Percentiles rank a stretch among this genome's conserved stretches.
These are phyloP conservation scores for Teleopsis dalmanni DNA, from an alignment of 1,140 invertebrate species.

Conservation along the genomic window DNA sequence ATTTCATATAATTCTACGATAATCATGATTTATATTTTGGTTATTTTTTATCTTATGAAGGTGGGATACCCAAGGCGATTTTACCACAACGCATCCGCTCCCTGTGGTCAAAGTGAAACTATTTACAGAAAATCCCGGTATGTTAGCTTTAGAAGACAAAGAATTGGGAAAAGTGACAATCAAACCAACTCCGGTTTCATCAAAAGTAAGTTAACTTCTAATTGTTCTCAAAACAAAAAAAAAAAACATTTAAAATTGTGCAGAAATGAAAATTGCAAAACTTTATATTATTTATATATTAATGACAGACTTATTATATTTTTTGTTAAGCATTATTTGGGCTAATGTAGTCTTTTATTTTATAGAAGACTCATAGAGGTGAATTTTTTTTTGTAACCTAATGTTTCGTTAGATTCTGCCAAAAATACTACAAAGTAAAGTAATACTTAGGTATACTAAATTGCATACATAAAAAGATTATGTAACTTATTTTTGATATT, in stretches of 20 bases:
- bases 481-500: no score
- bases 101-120: conserved; percentile 94
- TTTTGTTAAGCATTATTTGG: no score
- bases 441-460: no score
- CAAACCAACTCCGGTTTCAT: conserved; percentile 83
- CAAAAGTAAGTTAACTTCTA: conserved; percentile 54
- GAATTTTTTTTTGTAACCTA: no score
- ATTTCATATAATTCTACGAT: background rate
- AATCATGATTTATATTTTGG: background rate
- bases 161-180: conserved; percentile 92
- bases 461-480: no score
- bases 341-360: no score
- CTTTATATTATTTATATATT: no score
- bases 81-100: conserved; percentile 93
- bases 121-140: conserved; percentile 96
- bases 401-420: no score
- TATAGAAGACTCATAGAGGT: no score
- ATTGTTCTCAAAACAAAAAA: background rate
- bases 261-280: no score
- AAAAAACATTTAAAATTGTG: background rate
- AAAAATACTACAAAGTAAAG: no score
- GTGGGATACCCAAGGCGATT: conserved; percentile 98
- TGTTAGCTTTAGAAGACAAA: conserved; percentile 97
- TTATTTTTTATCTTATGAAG: conserved; percentile 45
- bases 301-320: no score